A percentile compares a stretch with the other conserved stretches of the same genome.
Evolutionary conservation across 1,140 invertebrate species (phyloP).

Genomic region (Ericerus pela): DNA sequence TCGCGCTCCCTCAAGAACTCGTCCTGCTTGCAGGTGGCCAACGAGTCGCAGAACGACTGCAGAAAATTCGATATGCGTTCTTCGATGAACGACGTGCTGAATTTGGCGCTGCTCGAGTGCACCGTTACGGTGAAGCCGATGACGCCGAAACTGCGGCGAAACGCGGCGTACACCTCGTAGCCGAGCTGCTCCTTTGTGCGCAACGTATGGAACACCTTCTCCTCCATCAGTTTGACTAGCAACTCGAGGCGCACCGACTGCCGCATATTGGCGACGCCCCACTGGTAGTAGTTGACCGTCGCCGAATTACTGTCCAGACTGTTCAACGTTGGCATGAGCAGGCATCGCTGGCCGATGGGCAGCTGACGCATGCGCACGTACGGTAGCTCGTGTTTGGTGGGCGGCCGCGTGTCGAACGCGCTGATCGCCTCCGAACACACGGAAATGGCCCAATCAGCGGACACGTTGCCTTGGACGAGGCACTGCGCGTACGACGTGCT

Average conservation of each 20-base stretch:
- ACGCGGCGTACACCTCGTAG: constrained; percentile 56
- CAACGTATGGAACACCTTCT: constrained; percentile 73
- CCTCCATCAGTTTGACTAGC: constrained; percentile 61
- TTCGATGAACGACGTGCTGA: constrained; percentile 50
- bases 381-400: constrained; percentile 22
- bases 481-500: constrained; percentile 48
- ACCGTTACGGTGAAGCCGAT: constrained; percentile 57
- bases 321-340: constrained; percentile 56
- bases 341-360: constrained; percentile 44
- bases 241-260: constrained; percentile 58
- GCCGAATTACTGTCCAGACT: constrained; percentile 62
- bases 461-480: constrained; percentile 61
- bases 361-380: constrained; percentile 38
- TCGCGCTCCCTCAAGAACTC: constrained; percentile 45
- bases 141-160: constrained; percentile 51
- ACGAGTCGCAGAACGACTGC: constrained; percentile 37
- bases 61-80: constrained; percentile 61
- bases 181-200: constrained; percentile 82
- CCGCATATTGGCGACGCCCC: constrained; percentile 42
- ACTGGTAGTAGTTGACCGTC: constrained; percentile 80
- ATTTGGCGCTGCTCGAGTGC: constrained; percentile 57
- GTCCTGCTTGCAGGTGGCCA: too few relatives aligned
- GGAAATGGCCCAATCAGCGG: constrained; percentile 39
- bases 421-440: constrained; percentile 33
- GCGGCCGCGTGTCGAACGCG: constrained; percentile 31